These are phyloP conservation scores for Acipenser transmontanus DNA, from an alignment of 2,797 vertebrate species.

Conservation along the genomic window DNA sequence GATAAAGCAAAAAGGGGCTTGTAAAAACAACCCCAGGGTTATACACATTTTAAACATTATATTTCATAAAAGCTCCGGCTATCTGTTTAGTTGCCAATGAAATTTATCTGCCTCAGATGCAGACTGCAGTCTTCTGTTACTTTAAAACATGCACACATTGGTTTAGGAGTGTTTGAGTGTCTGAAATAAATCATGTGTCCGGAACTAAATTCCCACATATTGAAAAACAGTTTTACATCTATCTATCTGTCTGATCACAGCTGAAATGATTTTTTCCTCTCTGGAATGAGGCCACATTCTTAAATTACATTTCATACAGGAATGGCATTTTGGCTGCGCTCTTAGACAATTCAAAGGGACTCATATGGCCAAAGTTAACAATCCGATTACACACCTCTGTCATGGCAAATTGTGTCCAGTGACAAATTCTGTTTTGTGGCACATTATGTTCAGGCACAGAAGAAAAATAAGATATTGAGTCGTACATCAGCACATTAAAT, in stretches of 20 bases:
- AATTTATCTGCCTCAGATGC: conserved; percentile 5
- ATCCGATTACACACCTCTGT: no score
- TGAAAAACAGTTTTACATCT: conserved; percentile 8
- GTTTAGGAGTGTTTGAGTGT: conserved; percentile 13
- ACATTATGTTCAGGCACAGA: no score
- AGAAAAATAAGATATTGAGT: no score
- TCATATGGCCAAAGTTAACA: no score
- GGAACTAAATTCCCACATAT: background rate
- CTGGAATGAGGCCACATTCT: background rate
- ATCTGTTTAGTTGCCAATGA: background rate
- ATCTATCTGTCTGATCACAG: conserved; percentile 1
- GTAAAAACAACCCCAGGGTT: no score
- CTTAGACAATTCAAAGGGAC: no score
- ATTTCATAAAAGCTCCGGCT: no score
- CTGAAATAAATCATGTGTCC: conserved; percentile 7
- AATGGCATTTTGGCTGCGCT: background rate
- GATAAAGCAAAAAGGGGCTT: no score
- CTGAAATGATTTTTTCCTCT: background rate
- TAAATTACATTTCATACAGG: conserved; percentile 1
- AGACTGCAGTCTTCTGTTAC: conserved; percentile 7
- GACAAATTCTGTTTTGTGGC: no score
- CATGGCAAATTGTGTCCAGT: no score
- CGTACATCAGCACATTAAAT: no score
- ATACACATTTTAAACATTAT: no score
- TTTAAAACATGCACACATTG: conserved; percentile 8